Evolutionary conservation across 2,113 vertebrate species (phyloP).

Genomic region (Atractosteus spatula): DNA sequence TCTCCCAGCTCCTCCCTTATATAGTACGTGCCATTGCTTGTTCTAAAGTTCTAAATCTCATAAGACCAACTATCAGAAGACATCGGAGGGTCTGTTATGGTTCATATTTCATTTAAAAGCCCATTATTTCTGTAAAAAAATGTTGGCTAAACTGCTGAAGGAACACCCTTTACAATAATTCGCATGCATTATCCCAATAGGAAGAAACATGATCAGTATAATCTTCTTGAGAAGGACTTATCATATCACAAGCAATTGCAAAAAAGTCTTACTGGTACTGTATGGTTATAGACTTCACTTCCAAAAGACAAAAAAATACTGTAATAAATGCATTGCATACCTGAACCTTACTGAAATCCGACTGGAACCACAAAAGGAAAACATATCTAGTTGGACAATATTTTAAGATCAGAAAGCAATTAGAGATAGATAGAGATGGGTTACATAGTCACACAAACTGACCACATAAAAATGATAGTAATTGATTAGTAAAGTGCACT

Average conservation of each 20-base stretch:
- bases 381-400: background rate
- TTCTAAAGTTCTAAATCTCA: constrained; percentile 11
- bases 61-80: constrained; percentile 34
- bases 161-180: constrained; percentile 66
- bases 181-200: constrained; percentile 69
- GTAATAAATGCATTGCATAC: too few species aligned
- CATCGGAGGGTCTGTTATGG: constrained; percentile 58
- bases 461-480: background rate
- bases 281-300: too few species aligned
- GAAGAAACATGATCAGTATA: constrained; percentile 35
- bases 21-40: constrained; percentile 35
- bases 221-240: too few species aligned
- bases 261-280: too few species aligned
- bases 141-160: constrained; percentile 70
- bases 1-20: constrained; percentile 48
- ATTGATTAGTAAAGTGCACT: too few species aligned
- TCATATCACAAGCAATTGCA: too few species aligned
- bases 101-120: constrained; percentile 59
- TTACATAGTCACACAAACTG: background rate
- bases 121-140: constrained; percentile 66
- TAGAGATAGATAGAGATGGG: too few species aligned
- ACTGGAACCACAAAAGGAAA: background rate
- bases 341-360: background rate
- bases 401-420: background rate
- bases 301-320: too few species aligned